Evolutionary conservation across 2,888 invertebrate species (phyloP).

Genomic region (Xestia rhomboidea): DNA sequence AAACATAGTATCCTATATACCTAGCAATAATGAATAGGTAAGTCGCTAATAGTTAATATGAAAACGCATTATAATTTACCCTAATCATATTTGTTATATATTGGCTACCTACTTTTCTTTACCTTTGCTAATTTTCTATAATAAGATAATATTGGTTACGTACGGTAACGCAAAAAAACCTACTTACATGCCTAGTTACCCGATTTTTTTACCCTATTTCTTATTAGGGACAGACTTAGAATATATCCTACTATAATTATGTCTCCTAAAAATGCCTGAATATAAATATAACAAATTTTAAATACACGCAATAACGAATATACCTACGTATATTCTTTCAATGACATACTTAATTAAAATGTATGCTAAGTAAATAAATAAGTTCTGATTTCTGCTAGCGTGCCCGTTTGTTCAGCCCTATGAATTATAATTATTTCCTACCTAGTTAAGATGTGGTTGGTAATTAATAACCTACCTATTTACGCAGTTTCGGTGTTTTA

Average conservation of each 20-base stretch:
- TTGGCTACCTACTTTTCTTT: background rate
- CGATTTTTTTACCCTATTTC: background rate
- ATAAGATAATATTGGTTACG: background rate
- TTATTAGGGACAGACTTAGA: background rate
- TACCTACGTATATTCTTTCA: background rate
- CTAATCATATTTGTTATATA: background rate
- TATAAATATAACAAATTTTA: background rate
- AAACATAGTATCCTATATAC: background rate
- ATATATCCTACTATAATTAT: too few relatives aligned
- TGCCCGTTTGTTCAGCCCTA: too few relatives aligned
- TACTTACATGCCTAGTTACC: background rate
- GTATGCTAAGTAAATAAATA: too few relatives aligned
- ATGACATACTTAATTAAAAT: too few relatives aligned
- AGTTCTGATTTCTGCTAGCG: too few relatives aligned
- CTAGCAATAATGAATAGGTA: background rate
- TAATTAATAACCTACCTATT: background rate
- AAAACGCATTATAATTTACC: background rate
- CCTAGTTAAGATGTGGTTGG: constrained; percentile 38
- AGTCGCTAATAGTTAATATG: background rate
- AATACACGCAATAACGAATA: too few relatives aligned
- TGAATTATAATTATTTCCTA: background rate
- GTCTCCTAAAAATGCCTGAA: background rate
- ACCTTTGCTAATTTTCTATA: background rate
- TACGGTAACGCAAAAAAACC: background rate
- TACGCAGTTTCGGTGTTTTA: constrained; percentile 35